phyloP scores from a whole-genome alignment of 1,140 invertebrate species.

The Pseudomyrmex dendroicus region DNA sequence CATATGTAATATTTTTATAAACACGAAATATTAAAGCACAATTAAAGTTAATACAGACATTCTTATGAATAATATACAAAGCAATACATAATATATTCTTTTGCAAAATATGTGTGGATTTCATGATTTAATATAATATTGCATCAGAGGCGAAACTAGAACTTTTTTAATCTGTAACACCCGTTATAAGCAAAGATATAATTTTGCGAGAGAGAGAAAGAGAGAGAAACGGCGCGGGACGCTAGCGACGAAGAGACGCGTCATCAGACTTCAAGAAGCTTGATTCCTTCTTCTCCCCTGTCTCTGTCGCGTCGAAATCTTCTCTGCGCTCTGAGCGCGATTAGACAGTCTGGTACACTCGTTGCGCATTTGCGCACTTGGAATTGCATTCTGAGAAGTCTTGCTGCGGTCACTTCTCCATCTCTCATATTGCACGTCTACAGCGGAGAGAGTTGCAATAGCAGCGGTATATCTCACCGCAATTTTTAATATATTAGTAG shows the following conservation, averaged over 20 bases:
- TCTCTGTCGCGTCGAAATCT: slow-evolving; percentile 35
- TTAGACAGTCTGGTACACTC: slow-evolving; percentile 57
- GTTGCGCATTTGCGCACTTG: slow-evolving; percentile 25
- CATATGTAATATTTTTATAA: no score
- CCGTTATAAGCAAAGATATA: slow-evolving; percentile 21
- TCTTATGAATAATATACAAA: no score
- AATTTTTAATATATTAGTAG: no score
- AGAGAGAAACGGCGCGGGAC: background rate
- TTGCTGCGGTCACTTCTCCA: background rate
- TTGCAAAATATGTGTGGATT: background rate
- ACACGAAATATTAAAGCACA: no score
- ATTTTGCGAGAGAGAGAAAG: background rate
- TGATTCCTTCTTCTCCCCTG: slow-evolving; percentile 4
- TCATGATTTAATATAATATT: background rate
- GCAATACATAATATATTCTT: background rate
- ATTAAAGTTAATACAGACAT: no score
- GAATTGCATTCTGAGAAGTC: slow-evolving; percentile 41
- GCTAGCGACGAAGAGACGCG: background rate
- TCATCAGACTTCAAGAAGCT: slow-evolving; percentile 14
- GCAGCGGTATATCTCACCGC: background rate
- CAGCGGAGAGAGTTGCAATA: background rate
- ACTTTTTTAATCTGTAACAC: background rate
- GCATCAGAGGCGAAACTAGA: no score
- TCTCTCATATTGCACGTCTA: slow-evolving; percentile 6
- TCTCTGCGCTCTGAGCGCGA: slow-evolving; percentile 37